A percentile compares a stretch with the other conserved stretches of the same genome.
Evolutionary conservation across 2,113 vertebrate species (phyloP).

Genomic region (Gambusia holbrooki): DNA sequence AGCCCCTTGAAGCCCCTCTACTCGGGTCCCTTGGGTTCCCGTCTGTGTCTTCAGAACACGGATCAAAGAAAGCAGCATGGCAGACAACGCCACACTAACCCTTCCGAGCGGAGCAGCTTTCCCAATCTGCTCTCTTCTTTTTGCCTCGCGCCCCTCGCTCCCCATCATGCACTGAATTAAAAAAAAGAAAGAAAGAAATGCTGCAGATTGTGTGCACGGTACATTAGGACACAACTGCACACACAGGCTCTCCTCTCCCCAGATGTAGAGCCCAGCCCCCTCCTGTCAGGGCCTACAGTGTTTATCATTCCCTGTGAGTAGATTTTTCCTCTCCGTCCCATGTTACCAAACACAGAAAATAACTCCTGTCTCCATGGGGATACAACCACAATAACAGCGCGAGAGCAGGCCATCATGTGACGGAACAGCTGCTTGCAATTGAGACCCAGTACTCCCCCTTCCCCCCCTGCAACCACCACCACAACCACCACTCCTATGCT

Average conservation of each 20-base stretch:
- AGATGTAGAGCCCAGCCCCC: slow-evolving; percentile 59
- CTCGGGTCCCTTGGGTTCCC: slow-evolving; percentile 34
- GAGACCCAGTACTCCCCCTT: slow-evolving; percentile 58
- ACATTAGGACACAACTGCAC: slow-evolving; percentile 27
- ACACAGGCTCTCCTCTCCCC: slow-evolving; percentile 28
- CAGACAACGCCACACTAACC: slow-evolving; percentile 59
- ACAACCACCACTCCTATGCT: slow-evolving; percentile 8
- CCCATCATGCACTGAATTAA: slow-evolving; percentile 30
- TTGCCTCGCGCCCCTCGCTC: background rate
- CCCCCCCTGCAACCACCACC: too few species aligned
- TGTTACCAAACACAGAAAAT: slow-evolving; percentile 77
- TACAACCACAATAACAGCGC: slow-evolving; percentile 74
- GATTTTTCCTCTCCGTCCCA: slow-evolving; percentile 79
- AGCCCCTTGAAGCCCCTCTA: slow-evolving; percentile 33
- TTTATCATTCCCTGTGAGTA: slow-evolving; percentile 75
- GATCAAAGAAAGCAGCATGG: slow-evolving; percentile 64
- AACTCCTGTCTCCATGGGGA: slow-evolving; percentile 76
- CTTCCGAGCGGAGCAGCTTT: slow-evolving; percentile 34
- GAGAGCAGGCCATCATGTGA: slow-evolving; percentile 69
- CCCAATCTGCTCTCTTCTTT: slow-evolving; percentile 48
- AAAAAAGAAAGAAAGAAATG: slow-evolving; percentile 36
- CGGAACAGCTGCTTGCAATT: slow-evolving; percentile 83
- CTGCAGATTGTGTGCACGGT: slow-evolving; percentile 34
- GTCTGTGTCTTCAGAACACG: slow-evolving; percentile 57
- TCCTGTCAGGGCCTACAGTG: slow-evolving; percentile 66